A percentile compares a stretch with the other conserved stretches of the same genome.
These are phyloP conservation scores for Cryptoprocta ferox DNA, from an alignment of 2,797 vertebrate species.

Conservation along the genomic window DNA sequence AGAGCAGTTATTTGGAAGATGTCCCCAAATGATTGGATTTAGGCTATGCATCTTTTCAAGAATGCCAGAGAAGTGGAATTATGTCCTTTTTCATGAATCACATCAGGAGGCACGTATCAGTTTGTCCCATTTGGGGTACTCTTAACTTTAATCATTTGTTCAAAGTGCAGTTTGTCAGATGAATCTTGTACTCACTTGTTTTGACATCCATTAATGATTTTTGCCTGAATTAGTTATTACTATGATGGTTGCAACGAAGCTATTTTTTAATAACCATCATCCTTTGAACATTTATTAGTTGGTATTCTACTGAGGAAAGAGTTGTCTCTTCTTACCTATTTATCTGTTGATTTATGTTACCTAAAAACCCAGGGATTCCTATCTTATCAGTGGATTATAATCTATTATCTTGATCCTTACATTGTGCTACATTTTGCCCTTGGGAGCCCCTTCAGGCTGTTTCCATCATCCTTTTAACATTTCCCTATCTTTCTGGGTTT, in stretches of 20 bases:
- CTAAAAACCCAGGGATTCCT: background rate
- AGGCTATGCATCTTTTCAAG: background rate
- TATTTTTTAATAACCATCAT: background rate
- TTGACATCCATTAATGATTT: background rate
- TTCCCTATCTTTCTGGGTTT: background rate
- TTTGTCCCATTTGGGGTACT: background rate
- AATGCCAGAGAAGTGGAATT: background rate
- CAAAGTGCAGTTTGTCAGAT: background rate
- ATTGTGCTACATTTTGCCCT: background rate
- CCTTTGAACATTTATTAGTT: background rate
- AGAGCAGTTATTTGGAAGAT: background rate
- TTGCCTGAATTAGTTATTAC: background rate
- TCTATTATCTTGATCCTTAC: background rate
- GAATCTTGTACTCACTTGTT: background rate
- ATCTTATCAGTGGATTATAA: background rate
- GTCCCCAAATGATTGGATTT: background rate
- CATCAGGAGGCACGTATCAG: background rate
- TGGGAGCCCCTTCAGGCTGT: background rate
- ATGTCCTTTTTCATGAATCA: background rate
- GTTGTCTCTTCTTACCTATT: background rate
- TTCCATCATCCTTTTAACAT: background rate
- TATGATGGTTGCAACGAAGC: background rate
- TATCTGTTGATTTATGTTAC: background rate
- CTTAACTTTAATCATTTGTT: background rate
- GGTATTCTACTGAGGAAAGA: background rate